Conservation (phyloP, 1,140 invertebrate genomes). For the Chironomus tepperi region DNA sequence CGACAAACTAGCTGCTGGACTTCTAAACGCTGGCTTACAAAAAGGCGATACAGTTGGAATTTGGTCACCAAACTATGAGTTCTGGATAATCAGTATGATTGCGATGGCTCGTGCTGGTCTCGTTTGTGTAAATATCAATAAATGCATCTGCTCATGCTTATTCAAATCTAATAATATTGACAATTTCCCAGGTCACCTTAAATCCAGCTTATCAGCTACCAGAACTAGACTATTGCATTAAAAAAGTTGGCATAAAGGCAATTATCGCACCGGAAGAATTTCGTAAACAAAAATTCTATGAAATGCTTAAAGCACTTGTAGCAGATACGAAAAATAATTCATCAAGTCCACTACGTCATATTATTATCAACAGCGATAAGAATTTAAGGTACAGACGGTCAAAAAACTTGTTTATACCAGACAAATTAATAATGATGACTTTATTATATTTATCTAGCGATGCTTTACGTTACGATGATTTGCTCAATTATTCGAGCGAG, state of each 20-base stretch:
- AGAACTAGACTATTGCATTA: slow-evolving; percentile 72
- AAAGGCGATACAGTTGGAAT: slow-evolving; percentile 78
- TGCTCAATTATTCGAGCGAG: background rate
- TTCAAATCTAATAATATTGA: background rate
- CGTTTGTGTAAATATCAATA: slow-evolving; percentile 51
- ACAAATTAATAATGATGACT: background rate
- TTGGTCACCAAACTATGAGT: slow-evolving; percentile 76
- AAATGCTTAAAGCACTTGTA: slow-evolving; percentile 49
- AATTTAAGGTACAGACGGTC: background rate
- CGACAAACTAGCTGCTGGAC: slow-evolving; percentile 70
- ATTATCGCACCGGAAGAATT: slow-evolving; percentile 58
- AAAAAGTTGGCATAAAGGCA: slow-evolving; percentile 66
- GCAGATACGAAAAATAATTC: slow-evolving; percentile 41
- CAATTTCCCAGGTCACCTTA: slow-evolving; percentile 55
- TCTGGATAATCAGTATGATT: slow-evolving; percentile 73
- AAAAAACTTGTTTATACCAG: background rate
- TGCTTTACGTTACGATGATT: background rate
- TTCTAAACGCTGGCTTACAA: slow-evolving; percentile 65
- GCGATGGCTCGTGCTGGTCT: slow-evolving; percentile 75
- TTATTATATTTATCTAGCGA: background rate
- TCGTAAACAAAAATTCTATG: slow-evolving; percentile 62
- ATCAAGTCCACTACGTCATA: background rate
- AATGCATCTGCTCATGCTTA: too few relatives aligned
- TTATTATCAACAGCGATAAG: background rate
- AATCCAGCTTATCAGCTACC: slow-evolving; percentile 72